phyloP scores from a whole-genome alignment of 2,113 vertebrate species.

The Tragelaphus strepsiceros region DNA sequence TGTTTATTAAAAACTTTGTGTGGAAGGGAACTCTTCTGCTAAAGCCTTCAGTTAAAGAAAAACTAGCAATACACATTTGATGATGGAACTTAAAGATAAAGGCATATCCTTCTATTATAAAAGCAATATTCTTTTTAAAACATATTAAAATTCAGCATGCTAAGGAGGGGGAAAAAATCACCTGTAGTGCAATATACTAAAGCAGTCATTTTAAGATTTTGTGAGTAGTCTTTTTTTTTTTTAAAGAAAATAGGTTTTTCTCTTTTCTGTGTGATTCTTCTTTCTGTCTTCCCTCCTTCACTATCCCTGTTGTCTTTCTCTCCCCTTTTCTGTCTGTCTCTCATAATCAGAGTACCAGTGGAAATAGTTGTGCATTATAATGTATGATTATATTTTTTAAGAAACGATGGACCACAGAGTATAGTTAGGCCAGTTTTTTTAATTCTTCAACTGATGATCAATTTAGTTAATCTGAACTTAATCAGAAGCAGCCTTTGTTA shows the following conservation, averaged over 20 bases:
- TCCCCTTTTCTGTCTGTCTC: neutral
- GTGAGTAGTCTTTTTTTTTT: neutral
- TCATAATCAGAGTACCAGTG: neutral
- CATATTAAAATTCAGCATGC: neutral
- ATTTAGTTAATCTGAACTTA: neutral
- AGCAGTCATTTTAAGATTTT: neutral
- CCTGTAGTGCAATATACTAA: neutral
- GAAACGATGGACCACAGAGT: neutral
- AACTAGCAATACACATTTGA: neutral
- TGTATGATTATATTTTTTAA: neutral
- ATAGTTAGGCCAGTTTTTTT: neutral
- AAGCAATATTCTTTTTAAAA: neutral
- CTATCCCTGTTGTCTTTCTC: neutral
- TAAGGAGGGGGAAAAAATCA: neutral
- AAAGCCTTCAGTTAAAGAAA: neutral
- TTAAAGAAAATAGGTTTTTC: neutral
- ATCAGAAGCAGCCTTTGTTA: neutral
- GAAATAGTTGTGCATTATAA: neutral
- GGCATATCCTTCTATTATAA: neutral
- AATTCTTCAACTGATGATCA: neutral
- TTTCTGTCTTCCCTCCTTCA: neutral
- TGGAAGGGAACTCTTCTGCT: neutral
- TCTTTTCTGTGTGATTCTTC: neutral
- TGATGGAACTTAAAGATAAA: neutral
- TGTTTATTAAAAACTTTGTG: constrained; percentile 15